A percentile compares a stretch with the other conserved stretches of the same genome.
Evolutionary conservation across 2,888 invertebrate genomes (phyloP).

Genomic region (Dryococelus australis): DNA sequence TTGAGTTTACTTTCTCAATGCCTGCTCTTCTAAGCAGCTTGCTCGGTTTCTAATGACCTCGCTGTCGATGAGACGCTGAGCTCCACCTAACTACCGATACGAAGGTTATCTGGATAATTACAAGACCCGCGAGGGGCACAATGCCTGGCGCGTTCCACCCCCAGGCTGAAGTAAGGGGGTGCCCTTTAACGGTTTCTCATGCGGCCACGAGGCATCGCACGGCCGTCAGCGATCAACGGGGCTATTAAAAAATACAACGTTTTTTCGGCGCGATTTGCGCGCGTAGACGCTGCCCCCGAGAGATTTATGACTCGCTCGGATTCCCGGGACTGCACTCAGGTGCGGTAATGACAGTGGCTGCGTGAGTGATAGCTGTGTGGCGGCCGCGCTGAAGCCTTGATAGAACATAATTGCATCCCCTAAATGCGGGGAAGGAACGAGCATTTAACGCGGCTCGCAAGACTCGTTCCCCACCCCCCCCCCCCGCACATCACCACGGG

Average conservation of each 20-base stretch:
- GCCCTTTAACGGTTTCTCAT: too few species aligned
- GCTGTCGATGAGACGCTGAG: too few species aligned
- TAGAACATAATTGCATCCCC: neutral
- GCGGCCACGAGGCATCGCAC: neutral
- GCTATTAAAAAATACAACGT: neutral
- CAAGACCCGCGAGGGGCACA: too few species aligned
- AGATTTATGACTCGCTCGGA: neutral
- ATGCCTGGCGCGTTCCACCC: too few species aligned
- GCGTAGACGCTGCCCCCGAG: neutral
- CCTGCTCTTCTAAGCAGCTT: too few species aligned
- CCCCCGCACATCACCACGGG: neutral
- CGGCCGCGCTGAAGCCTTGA: conserved; percentile 10
- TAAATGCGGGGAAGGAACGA: neutral
- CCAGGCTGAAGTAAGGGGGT: too few species aligned
- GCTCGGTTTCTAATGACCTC: too few species aligned
- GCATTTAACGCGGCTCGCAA: neutral
- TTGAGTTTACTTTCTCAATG: too few species aligned
- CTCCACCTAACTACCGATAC: too few species aligned
- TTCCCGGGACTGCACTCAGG: neutral
- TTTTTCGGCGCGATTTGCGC: neutral
- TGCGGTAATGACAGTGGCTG: neutral
- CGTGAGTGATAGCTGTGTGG: conserved; percentile 9
- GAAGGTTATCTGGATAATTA: too few species aligned
- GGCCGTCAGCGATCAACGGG: neutral
- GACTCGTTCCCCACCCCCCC: neutral